Evolutionary conservation across 1,140 invertebrate genomes (phyloP).

Genomic region (Tetragonula clypearis): DNA sequence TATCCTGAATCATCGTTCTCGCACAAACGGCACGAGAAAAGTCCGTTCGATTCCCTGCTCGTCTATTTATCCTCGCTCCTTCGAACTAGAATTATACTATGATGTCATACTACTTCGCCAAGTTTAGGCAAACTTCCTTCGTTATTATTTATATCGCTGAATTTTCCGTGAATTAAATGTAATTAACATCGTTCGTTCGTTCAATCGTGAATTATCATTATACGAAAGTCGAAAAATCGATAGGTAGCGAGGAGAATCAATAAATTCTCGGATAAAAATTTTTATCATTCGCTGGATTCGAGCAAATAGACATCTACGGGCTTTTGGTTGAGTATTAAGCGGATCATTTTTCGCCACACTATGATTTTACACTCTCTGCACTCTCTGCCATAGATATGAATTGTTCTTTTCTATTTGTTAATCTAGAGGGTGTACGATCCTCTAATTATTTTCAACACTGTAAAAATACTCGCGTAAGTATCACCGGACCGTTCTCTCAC

Average conservation of each 20-base stretch:
- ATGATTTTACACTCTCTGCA: too few relatives aligned
- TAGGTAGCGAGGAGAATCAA: background rate
- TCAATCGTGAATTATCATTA: background rate
- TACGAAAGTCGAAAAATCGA: background rate
- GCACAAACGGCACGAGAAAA: conserved; percentile 23
- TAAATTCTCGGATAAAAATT: background rate
- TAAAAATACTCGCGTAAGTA: background rate
- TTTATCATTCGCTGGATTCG: background rate
- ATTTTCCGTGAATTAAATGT: too few relatives aligned
- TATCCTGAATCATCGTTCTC: conserved; percentile 54
- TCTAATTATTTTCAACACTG: too few relatives aligned
- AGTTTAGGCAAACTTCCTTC: background rate
- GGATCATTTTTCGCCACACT: too few relatives aligned
- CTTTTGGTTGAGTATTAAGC: too few relatives aligned
- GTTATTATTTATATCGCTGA: background rate
- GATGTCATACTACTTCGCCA: background rate
- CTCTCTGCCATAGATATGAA: too few relatives aligned
- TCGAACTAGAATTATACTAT: background rate
- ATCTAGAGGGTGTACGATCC: too few relatives aligned
- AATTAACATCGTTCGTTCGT: background rate
- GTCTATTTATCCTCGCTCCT: conserved; percentile 8
- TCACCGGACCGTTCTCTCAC: background rate
- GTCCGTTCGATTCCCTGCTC: background rate
- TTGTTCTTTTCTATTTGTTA: too few relatives aligned
- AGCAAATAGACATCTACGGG: too few relatives aligned